Evolutionary conservation across 2,797 vertebrate genomes (phyloP).

Genomic region (Rhynchonycteris naso): DNA sequence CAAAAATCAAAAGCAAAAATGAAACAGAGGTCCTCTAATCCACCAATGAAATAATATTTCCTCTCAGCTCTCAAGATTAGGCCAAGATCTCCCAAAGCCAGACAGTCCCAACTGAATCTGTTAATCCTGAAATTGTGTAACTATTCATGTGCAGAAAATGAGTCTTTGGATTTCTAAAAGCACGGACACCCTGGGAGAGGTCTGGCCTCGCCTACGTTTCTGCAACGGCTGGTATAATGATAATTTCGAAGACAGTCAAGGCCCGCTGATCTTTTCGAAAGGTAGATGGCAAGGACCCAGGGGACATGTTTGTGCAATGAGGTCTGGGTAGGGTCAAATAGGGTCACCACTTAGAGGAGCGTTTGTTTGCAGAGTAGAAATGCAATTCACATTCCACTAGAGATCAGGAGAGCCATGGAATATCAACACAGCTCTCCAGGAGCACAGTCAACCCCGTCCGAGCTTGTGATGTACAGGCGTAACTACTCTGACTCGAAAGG

Average conservation of each 20-base stretch:
- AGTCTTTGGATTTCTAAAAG: not conserved
- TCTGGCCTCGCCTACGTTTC: not conserved
- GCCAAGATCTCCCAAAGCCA: not conserved
- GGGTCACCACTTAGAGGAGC: slow-evolving; percentile 57
- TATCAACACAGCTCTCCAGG: slow-evolving; percentile 71
- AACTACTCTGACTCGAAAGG: slow-evolving; percentile 72
- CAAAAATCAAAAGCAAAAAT: slow-evolving; percentile 37
- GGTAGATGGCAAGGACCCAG: not conserved
- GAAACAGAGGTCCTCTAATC: not conserved
- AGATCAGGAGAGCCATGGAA: slow-evolving; percentile 66
- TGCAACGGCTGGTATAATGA: not conserved
- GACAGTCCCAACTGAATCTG: not conserved
- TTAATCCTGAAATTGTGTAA: not conserved
- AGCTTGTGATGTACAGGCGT: slow-evolving; percentile 75
- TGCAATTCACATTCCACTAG: slow-evolving; percentile 62
- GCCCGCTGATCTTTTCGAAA: not conserved
- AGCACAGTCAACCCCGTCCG: slow-evolving; percentile 72
- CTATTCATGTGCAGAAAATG: not conserved
- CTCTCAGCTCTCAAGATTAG: not conserved
- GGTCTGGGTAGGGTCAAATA: slow-evolving; percentile 55
- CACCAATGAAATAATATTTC: not conserved
- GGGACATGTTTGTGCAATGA: slow-evolving; percentile 47
- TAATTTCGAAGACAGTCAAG: not conserved
- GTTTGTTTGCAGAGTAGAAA: slow-evolving; percentile 74
- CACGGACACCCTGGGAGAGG: not conserved